Base-by-base conservation (phyloP, 1,140 invertebrate species). In the Drosophila kanapiae region DNA sequence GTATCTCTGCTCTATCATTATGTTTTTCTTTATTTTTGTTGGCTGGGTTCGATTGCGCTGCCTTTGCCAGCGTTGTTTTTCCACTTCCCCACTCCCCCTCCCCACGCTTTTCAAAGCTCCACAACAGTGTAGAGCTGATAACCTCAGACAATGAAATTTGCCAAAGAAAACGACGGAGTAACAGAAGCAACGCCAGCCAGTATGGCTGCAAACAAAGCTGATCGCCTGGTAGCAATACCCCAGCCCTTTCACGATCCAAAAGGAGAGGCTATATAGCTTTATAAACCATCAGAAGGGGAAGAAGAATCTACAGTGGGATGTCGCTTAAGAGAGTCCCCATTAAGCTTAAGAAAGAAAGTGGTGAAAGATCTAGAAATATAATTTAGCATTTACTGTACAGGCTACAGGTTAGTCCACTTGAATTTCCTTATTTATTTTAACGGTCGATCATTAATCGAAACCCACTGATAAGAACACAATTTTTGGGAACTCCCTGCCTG, bases 121-220 rank as follows among this genome's bases (percentile, higher is more conserved):
- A 18, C 13, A 14, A 23, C 53, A 5, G 6, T n/a, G 38, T 40
- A 6, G 1, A 38, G 31, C 47, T 70, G 67, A 71, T 71, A 71
- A 71, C 49, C 40, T 40, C 48, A 71, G 68, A 49, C 64, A 71
- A 71, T 71, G 68, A 68, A 63, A 71, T 71, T 71, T 56, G 63
- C 63, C 31, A 56, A 71, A 69, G 48, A 71, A 71, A 56, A 45
- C 18, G 5, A 53, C 47, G 40, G 4, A 11, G 18, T 3, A 37
- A 11, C 53, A 31, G 38, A 18, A 31, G 31, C 33, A 14, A 2
- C 27, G n/a, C 11, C 53, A n/a, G 35, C 53, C 2, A 6, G 23
- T 23, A 23, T 23, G 23, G 38, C 38, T 14, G 38, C 29, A 14
- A 45, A 27, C 13, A 69, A 38, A 33, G 48, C 63, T 71, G 68